Evolutionary conservation across 2,113 vertebrate genomes (phyloP), one percentile per base, ranked within the genome.

Genomic region (Marcusenius ussheri): DNA sequence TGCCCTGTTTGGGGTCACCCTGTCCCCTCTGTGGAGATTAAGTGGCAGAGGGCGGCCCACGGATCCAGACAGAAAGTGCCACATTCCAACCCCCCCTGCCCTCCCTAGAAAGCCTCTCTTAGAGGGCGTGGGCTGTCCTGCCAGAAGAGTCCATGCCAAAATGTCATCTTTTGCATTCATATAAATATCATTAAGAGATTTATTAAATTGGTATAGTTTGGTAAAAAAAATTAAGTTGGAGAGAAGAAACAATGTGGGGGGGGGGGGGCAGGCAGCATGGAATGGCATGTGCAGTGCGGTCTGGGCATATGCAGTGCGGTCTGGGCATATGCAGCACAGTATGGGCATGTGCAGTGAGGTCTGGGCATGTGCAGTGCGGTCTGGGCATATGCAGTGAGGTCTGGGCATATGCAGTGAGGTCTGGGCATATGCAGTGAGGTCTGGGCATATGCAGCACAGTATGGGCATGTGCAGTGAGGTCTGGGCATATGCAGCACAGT

Each of bases 1-100:
- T 85, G 91, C 90, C 89, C 94, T 95, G 93, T 95, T 94, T 90
- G 90, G 90, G 92, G 93, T 91, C 90, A 94, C 94, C 91, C 89
- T 53, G 58, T 77, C 90, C 92, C 92, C 91, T 92, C 83, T 62
- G n/a, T 45, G 27, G 92, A 94, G 94, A 95, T 95, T 93, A 95
- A 95, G 93, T 92, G 90, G 87, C 42, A 90, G 19, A 66, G 84
- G 92, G 5, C 91, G 90, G 89, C 88, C 92, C 86, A 91, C 88
- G 90, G 91, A 91, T 91, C 90, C 92, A 90, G 53, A 77, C 74
- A 92, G 90, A 84, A 91, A 92, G 89, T 90, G 13, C 53, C 90
- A 89, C 90, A 94, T 94, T 94, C 91, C 94, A 90, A 90, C 39
- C 87, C 62, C 93, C 93, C 93, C 90, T n/a, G 17, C 4, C 47